Evolutionary conservation across 92 coral and sea anemone genomes (phyloP), one percentile per base, ranked within the genome.

Genomic region (Actinernus sp.): DNA sequence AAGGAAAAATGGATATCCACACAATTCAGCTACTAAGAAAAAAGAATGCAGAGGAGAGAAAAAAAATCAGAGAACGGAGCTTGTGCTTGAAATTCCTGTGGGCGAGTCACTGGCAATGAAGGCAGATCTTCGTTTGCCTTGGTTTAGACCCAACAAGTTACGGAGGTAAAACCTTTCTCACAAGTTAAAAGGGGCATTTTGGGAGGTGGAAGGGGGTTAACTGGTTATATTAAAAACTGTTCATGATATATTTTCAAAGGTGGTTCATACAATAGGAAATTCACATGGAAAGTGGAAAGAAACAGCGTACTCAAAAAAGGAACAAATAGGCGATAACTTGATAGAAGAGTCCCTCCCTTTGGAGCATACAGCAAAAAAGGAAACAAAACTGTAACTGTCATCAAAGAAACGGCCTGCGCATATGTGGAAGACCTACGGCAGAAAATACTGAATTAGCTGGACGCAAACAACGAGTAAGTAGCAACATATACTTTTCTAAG

Each of bases 401-500:
- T 63, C 3, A 63, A 29, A 14, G 13, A 27, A 47, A 63, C 58
- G 2, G 21, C 71, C 31, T 63, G 71, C 32, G 58, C 47, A 5
- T 63, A 48, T n/a, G 71, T 63, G 3, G 26, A 2, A 14, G 44
- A 47, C 47, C 26, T 63, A 17, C 36, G 40, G 55, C 3, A 48
- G 6, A 31, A 25, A 27, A 47, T 48, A 0, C 29, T 18, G 2
- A 38, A 26, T 8, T 11, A 47, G 13, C 9, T 30, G 19, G 71
- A 48, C 9, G 20, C 39, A 2, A 29, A 11, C 10, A n/a, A 12
- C 2, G 17, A 22, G 28, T 60, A 25, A 60, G 1, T 6, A n/a
- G n/a, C n/a, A n/a, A n/a, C n/a, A n/a, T n/a, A n/a, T 13, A 55
- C 71, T 16, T 65, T 59, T 45, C 30, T 65, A 3, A 56, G 56